Conservation (phyloP, 2,888 invertebrate genomes). For the Atherix ibis region DNA sequence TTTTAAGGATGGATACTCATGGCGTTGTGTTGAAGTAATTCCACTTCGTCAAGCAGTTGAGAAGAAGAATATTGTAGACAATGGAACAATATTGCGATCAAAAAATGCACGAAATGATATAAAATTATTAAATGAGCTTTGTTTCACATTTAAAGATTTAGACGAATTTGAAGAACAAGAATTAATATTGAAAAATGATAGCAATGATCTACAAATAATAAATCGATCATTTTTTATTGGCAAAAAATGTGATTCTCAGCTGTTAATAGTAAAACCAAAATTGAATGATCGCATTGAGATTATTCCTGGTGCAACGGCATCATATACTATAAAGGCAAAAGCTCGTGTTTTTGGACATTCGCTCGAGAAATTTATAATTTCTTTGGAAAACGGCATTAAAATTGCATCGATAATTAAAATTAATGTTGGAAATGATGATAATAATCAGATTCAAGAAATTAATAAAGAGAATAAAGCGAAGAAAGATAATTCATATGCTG, state of each 20-base stretch:
- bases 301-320: slow-evolving; percentile 30
- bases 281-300: slow-evolving; percentile 28
- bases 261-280: slow-evolving; percentile 32
- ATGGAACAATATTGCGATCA: no score
- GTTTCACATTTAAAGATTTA: slow-evolving; percentile 30
- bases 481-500: background rate
- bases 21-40: no score
- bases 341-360: slow-evolving; percentile 44
- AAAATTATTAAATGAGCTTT: no score
- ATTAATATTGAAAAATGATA: slow-evolving; percentile 35
- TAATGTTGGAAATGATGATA: slow-evolving; percentile 17
- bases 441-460: background rate
- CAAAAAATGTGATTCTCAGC: slow-evolving; percentile 37
- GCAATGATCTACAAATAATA: slow-evolving; percentile 33
- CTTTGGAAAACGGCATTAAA: slow-evolving; percentile 31
- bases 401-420: slow-evolving; percentile 18
- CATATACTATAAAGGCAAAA: slow-evolving; percentile 36
- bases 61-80: no score
- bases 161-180: slow-evolving; percentile 31
- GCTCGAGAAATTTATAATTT: slow-evolving; percentile 43
- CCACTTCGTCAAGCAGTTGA: no score
- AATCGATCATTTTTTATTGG: slow-evolving; percentile 35
- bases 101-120: no score
- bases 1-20: no score
- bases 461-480: background rate